Evolutionary conservation across 2,113 vertebrate genomes (phyloP).

Genomic region (Carassius carassius): DNA sequence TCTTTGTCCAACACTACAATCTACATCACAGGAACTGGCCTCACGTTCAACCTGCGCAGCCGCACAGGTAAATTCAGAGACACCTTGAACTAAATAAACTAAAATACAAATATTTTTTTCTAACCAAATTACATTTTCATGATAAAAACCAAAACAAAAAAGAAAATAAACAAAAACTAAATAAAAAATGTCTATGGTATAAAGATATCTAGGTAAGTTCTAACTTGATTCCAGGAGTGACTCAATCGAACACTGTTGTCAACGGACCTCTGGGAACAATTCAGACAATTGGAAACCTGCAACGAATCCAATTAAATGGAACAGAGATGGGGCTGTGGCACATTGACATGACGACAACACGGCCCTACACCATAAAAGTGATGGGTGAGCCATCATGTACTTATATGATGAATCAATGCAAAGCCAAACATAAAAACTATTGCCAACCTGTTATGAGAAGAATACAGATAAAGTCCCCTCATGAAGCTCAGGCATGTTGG

Average conservation of each 20-base stretch:
- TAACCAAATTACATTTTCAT: background rate
- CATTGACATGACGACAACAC: conserved; percentile 60
- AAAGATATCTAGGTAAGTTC: background rate
- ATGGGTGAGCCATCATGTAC: conserved; percentile 65
- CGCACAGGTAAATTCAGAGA: conserved; percentile 57
- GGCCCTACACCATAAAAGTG: conserved; percentile 72
- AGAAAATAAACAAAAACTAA: background rate
- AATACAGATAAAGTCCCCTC: background rate
- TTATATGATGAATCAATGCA: background rate
- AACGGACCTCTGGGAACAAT: conserved; percentile 67
- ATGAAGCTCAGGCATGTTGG: too few species aligned
- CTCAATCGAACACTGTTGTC: conserved; percentile 54
- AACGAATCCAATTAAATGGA: conserved; percentile 59
- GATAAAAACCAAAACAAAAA: background rate
- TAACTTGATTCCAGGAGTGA: conserved; percentile 58
- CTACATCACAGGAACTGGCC: conserved; percentile 69
- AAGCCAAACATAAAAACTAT: background rate
- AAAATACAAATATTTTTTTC: background rate
- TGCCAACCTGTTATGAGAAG: background rate
- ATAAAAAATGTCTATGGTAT: background rate
- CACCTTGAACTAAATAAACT: background rate
- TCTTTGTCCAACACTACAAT: conserved; percentile 70
- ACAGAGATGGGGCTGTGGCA: conserved; percentile 64
- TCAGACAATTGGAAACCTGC: conserved; percentile 69
- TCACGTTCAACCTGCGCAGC: conserved; percentile 67